Conservation (phyloP, 1,140 invertebrate species). For the Eciton burchellii region DNA sequence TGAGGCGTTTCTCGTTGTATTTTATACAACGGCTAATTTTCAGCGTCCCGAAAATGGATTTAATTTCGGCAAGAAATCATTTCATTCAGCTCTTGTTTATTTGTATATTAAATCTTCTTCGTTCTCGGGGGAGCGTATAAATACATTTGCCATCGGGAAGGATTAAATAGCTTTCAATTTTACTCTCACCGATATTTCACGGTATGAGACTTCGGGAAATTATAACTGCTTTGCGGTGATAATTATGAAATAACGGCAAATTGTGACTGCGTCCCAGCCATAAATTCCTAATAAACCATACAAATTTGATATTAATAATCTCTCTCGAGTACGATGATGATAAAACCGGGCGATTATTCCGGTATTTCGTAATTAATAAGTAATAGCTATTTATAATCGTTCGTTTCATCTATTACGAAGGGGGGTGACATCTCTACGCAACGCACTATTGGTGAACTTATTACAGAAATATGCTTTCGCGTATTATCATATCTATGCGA, state of each 20-base stretch:
- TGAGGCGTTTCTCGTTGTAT: neutral
- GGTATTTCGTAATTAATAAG: constrained; percentile 55
- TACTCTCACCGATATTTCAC: constrained; percentile 36
- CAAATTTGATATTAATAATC: constrained; percentile 51
- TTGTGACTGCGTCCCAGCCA: constrained; percentile 27
- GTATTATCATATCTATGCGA: constrained; percentile 25
- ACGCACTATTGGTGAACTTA: constrained; percentile 26
- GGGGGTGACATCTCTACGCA: constrained; percentile 9
- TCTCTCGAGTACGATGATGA: constrained; percentile 43
- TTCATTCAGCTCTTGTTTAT: neutral
- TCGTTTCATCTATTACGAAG: constrained; percentile 26
- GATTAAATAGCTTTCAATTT: constrained; percentile 58
- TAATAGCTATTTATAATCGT: constrained; percentile 41
- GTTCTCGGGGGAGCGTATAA: constrained; percentile 11
- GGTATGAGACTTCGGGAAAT: constrained; percentile 37
- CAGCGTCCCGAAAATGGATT: neutral
- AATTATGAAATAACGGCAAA: constrained; percentile 48
- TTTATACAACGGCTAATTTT: neutral
- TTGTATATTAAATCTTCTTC: neutral
- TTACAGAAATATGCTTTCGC: constrained; percentile 32
- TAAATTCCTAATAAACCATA: constrained; percentile 60
- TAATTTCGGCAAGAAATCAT: neutral
- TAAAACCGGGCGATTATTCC: constrained; percentile 32
- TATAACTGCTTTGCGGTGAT: constrained; percentile 46
- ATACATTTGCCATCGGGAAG: neutral